A percentile compares a stretch with the other conserved stretches of the same genome.
Evolutionary conservation across 1,140 invertebrate genomes (phyloP).

Genomic region (Rhagoletis pomonella): DNA sequence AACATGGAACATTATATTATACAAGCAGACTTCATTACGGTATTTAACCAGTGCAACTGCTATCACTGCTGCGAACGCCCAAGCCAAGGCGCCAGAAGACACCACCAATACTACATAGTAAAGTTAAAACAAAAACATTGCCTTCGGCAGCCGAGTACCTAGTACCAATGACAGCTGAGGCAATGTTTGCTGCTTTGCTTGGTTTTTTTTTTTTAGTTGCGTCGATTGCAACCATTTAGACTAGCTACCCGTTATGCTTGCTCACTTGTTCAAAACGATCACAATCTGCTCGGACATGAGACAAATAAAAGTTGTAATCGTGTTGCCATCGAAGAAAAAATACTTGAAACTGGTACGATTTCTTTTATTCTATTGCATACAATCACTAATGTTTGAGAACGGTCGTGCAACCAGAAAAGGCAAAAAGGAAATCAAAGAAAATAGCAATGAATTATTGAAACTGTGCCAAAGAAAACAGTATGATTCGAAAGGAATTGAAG

Average conservation of each 20-base stretch:
- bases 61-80: slow-evolving; percentile 51
- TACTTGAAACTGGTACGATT: slow-evolving; percentile 8
- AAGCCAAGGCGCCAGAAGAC: slow-evolving; percentile 55
- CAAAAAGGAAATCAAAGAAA: not conserved
- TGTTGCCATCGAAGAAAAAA: slow-evolving; percentile 17
- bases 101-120: not conserved
- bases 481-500: not conserved
- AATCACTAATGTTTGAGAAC: not conserved
- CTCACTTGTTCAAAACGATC: slow-evolving; percentile 45
- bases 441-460: not conserved
- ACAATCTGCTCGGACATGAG: slow-evolving; percentile 54
- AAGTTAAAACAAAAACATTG: not conserved
- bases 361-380: not conserved
- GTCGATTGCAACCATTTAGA: not conserved
- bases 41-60: slow-evolving; percentile 70
- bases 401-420: not conserved
- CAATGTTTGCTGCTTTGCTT: not conserved
- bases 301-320: slow-evolving; percentile 50
- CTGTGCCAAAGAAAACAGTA: slow-evolving; percentile 30
- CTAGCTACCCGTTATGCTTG: not conserved
- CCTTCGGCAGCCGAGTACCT: not conserved
- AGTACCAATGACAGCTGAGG: not conserved
- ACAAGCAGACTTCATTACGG: slow-evolving; percentile 74
- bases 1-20: slow-evolving; percentile 73
- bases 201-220: not conserved